These are phyloP conservation scores for Erpetoichthys calabaricus DNA, from an alignment of 2,797 vertebrate species.

Conservation along the genomic window DNA sequence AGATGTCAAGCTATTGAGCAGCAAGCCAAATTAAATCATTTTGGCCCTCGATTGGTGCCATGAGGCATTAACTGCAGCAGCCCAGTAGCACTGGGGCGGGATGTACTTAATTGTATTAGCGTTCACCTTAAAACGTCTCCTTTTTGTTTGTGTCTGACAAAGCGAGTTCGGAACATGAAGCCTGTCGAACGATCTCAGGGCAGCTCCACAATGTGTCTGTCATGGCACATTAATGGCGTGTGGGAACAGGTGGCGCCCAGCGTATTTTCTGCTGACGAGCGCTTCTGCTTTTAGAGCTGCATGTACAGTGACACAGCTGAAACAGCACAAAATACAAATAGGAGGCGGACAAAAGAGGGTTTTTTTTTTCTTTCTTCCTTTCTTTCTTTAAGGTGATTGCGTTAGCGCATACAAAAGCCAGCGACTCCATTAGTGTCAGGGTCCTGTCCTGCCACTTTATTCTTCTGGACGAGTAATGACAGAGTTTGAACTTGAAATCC, in stretches of 20 bases:
- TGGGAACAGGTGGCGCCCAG: too few species aligned
- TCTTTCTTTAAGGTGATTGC: slow-evolving; percentile 38
- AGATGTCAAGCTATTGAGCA: too few species aligned
- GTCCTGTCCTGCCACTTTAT: slow-evolving; percentile 30
- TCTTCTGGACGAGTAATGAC: slow-evolving; percentile 22
- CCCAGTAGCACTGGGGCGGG: too few species aligned
- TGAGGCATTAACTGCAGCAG: too few species aligned
- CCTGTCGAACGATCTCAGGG: slow-evolving; percentile 8
- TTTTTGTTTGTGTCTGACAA: too few species aligned
- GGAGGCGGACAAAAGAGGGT: slow-evolving; percentile 24
- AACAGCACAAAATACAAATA: slow-evolving; percentile 26
- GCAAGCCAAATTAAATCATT: too few species aligned
- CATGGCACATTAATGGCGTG: slow-evolving; percentile 40
- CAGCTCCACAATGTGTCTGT: slow-evolving; percentile 48
- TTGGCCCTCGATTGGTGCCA: too few species aligned
- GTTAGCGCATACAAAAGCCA: slow-evolving; percentile 60
- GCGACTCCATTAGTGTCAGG: slow-evolving; percentile 28
- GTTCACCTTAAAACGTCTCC: too few species aligned
- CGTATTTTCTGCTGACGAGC: too few species aligned
- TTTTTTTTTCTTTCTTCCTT: slow-evolving; percentile 4
- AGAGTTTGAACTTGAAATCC: slow-evolving; percentile 16
- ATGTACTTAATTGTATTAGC: too few species aligned
- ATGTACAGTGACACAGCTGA: slow-evolving; percentile 28
- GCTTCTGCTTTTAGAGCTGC: background rate
- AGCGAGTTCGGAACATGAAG: too few species aligned